Percentiles rank a stretch among this genome's conserved stretches.
Evolutionary conservation across 1,140 invertebrate species (phyloP).

Genomic region (Drosophila mauritiana): DNA sequence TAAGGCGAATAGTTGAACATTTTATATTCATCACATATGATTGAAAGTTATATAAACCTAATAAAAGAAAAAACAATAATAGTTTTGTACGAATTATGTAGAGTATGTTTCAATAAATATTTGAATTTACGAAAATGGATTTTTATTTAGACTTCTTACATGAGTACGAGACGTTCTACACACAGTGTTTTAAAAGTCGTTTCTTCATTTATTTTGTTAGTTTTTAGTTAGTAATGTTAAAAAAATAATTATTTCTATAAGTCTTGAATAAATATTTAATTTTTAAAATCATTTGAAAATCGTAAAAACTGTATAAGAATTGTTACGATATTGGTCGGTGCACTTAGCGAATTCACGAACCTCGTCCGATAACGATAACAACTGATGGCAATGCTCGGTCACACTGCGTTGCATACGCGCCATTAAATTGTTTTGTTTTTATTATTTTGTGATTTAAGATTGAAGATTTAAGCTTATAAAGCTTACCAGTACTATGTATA

Average conservation of each 20-base stretch:
- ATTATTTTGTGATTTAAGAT: neutral
- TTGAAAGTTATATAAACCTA: conserved; percentile 21
- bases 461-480: neutral
- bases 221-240: too few relatives aligned
- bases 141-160: neutral
- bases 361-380: neutral
- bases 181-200: neutral
- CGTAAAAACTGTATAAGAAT: neutral
- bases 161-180: neutral
- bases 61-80: conserved; percentile 54
- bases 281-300: neutral
- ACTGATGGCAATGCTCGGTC: neutral
- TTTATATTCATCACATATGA: conserved; percentile 46
- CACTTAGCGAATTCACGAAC: neutral
- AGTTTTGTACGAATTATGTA: conserved; percentile 47
- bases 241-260: too few relatives aligned
- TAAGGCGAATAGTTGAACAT: conserved; percentile 50
- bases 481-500: conserved; percentile 42
- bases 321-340: neutral
- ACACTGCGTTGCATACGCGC: conserved; percentile 3
- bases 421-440: conserved; percentile 25
- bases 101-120: conserved; percentile 51
- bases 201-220: neutral
- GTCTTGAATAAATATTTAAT: too few relatives aligned
- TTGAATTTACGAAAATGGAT: conserved; percentile 16